Conservation (phyloP, 2,113 vertebrate species). For the Entomyzon cyanotis region DNA sequence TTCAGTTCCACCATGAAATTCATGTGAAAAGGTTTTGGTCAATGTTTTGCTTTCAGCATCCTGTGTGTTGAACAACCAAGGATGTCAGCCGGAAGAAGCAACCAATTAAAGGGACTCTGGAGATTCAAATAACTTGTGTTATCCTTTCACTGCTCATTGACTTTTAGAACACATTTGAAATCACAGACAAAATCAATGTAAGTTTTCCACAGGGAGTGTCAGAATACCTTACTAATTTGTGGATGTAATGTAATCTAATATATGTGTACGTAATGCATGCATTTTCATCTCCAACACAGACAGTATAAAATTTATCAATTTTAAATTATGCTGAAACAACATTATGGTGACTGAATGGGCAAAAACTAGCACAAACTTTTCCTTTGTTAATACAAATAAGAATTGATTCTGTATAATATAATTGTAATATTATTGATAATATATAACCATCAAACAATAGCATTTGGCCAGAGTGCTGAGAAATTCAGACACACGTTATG, state of each 20-base stretch:
- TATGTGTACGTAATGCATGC: background rate
- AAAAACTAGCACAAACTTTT: background rate
- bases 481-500: fast-evolving
- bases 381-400: background rate
- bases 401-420: background rate
- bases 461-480: background rate
- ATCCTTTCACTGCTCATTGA: background rate
- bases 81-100: background rate
- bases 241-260: background rate
- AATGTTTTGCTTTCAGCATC: background rate
- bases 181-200: background rate
- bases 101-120: background rate
- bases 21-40: background rate
- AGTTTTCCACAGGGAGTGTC: background rate
- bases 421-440: background rate
- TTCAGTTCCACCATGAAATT: background rate
- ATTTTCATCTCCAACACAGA: background rate
- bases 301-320: background rate
- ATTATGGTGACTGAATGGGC: background rate
- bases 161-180: background rate
- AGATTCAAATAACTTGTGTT: background rate
- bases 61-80: background rate
- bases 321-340: background rate
- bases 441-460: background rate
- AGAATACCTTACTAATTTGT: background rate